Conservation (phyloP, 2,113 vertebrate genomes). For the Phocoena phocoena region DNA sequence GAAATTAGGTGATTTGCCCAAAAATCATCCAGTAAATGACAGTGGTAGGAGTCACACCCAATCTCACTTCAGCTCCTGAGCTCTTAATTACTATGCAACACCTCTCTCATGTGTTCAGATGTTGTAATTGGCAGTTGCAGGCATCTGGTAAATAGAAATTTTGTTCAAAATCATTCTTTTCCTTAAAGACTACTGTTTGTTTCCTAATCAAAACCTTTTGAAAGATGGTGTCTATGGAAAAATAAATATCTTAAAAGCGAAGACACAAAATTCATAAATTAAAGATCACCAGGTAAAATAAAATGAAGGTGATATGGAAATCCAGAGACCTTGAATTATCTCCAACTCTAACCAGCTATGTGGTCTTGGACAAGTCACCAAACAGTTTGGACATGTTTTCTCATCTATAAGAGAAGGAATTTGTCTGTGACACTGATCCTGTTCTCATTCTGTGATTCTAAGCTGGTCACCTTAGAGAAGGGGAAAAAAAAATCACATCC, state of each 20-base stretch:
- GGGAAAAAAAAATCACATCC: background rate
- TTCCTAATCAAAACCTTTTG: background rate
- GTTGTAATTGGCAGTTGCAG: background rate
- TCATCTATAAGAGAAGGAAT: background rate
- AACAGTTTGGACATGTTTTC: background rate
- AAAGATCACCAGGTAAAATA: background rate
- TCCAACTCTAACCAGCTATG: background rate
- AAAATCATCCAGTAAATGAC: background rate
- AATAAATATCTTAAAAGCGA: background rate
- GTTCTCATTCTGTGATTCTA: background rate
- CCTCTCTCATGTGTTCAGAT: background rate
- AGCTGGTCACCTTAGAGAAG: background rate
- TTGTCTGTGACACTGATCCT: no score
- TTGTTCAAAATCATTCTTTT: background rate
- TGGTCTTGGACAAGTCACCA: background rate
- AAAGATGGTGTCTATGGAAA: background rate
- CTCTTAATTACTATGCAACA: background rate
- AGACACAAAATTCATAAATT: background rate
- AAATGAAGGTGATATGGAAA: background rate
- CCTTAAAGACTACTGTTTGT: background rate
- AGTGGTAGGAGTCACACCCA: background rate
- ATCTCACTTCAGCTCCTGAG: background rate
- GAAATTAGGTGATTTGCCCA: background rate
- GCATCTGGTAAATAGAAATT: background rate
- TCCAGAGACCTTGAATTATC: background rate